Evolutionary conservation across 2,888 invertebrate genomes (phyloP).

Genomic region (Meiosimyza platycephala): DNA sequence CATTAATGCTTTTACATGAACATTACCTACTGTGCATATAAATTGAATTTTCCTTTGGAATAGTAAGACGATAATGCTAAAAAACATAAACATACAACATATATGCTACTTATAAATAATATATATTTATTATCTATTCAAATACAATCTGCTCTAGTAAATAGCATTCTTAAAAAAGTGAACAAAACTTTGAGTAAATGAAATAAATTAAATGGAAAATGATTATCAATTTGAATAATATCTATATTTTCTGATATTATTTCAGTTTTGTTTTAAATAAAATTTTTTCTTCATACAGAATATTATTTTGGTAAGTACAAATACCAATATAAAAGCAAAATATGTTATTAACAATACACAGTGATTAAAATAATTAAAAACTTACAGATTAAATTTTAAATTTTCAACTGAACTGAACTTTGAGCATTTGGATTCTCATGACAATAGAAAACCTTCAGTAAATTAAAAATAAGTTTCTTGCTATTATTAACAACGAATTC

Average conservation of each 20-base stretch:
- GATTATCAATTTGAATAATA: conserved; percentile 32
- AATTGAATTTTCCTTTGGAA: too few relatives aligned
- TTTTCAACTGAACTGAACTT: too few relatives aligned
- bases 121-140: conserved; percentile 42
- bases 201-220: conserved; percentile 26
- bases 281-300: conserved; percentile 45
- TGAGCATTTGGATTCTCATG: too few relatives aligned
- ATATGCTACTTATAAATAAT: too few relatives aligned
- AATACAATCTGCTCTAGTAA: conserved; percentile 34
- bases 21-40: too few relatives aligned
- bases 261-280: conserved; percentile 53
- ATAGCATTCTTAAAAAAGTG: conserved; percentile 30
- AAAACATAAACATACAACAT: too few relatives aligned
- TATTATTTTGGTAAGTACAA: conserved; percentile 27
- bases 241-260: conserved; percentile 22
- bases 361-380: conserved; percentile 4
- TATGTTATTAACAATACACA: conserved; percentile 24
- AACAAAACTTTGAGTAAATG: conserved; percentile 15
- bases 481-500: too few relatives aligned
- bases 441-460: too few relatives aligned
- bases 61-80: too few relatives aligned
- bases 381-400: conserved; percentile 10
- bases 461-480: too few relatives aligned
- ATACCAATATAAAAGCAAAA: conserved; percentile 23
- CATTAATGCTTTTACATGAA: too few relatives aligned